These are phyloP conservation scores for Sapajus apella DNA, from an alignment of 2,113 vertebrate species.

Conservation along the genomic window DNA sequence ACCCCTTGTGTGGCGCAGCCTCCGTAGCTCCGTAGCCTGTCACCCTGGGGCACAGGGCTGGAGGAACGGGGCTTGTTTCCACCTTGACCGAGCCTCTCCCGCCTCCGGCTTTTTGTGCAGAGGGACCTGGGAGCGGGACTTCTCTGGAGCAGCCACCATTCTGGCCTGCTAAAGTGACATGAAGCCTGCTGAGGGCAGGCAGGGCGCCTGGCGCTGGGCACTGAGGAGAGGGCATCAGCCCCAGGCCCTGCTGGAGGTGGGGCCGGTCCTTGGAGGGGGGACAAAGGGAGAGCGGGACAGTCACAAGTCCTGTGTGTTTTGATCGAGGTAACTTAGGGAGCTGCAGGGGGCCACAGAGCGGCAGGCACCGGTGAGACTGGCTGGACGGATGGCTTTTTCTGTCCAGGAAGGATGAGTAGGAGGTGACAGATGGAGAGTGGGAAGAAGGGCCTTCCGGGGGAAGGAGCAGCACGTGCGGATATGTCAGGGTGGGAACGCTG, in stretches of 20 bases:
- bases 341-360: background rate
- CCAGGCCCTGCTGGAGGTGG: background rate
- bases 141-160: background rate
- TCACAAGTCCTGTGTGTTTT: background rate
- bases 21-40: background rate
- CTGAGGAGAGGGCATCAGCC: background rate
- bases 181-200: background rate
- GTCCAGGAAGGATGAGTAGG: constrained; percentile 20
- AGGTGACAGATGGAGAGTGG: constrained; percentile 44
- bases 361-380: background rate
- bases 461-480: background rate
- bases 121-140: background rate
- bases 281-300: background rate
- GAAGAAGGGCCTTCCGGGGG: constrained; percentile 41
- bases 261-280: background rate
- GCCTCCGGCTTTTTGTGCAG: background rate
- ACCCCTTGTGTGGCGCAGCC: background rate
- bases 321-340: background rate
- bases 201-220: background rate
- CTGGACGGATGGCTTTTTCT: constrained; percentile 9
- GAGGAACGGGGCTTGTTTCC: background rate
- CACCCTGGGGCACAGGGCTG: background rate
- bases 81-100: no score
- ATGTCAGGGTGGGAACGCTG: background rate
- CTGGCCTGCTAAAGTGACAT: background rate